These are phyloP conservation scores for Bettongia penicillata DNA, from an alignment of 2,113 vertebrate genomes.

Conservation along the genomic window DNA sequence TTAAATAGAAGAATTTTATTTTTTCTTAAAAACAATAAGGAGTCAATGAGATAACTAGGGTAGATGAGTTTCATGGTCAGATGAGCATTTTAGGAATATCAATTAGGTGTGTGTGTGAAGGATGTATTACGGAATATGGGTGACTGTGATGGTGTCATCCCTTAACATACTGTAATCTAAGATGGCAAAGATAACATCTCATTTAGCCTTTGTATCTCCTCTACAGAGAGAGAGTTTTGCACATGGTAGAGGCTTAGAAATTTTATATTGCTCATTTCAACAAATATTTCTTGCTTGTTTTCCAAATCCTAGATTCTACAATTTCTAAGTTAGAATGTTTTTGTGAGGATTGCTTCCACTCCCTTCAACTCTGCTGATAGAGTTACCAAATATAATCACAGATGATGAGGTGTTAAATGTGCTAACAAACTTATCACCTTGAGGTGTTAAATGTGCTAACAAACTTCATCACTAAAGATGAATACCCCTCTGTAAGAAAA, in stretches of 20 bases:
- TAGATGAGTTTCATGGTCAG: not conserved
- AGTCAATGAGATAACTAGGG: not conserved
- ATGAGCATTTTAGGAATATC: not conserved
- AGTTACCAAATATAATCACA: not conserved
- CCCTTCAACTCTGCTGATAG: not conserved
- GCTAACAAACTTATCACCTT: too few species aligned
- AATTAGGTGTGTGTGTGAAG: not conserved
- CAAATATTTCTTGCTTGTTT: not conserved
- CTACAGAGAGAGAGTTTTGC: too few species aligned
- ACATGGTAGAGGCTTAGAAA: too few species aligned
- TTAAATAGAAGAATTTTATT: not conserved
- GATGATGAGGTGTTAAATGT: not conserved
- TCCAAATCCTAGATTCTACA: not conserved
- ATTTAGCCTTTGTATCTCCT: too few species aligned
- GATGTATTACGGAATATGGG: too few species aligned
- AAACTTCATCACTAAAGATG: too few species aligned
- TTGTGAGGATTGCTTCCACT: not conserved
- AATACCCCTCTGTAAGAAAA: not conserved
- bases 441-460: too few species aligned
- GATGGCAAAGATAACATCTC: too few species aligned
- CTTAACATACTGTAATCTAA: too few species aligned
- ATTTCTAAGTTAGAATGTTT: not conserved
- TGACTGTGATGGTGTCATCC: not conserved
- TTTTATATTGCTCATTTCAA: too few species aligned
- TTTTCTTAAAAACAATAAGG: not conserved